A percentile compares a stretch with the other conserved stretches of the same genome.
Evolutionary conservation across 2,113 vertebrate species (phyloP).

Genomic region (Callaeas wilsoni): DNA sequence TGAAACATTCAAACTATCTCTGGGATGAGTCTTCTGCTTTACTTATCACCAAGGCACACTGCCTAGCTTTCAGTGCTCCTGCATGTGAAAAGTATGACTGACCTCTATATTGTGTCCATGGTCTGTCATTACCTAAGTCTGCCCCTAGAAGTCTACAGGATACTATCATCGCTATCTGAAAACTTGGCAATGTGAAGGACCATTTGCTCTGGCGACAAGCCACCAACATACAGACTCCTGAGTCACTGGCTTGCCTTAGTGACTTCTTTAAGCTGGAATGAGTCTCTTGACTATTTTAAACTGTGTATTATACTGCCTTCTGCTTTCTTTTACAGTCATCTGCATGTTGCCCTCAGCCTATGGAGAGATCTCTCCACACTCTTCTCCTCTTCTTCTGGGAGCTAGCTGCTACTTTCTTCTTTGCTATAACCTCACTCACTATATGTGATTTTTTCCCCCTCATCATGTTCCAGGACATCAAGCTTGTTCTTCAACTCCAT

Average conservation of each 20-base stretch:
- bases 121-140: not conserved
- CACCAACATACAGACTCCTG: not conserved
- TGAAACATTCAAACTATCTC: not conserved
- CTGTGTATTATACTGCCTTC: not conserved
- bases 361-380: not conserved
- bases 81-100: not conserved
- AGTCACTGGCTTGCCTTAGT: not conserved
- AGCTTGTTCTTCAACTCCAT: conserved; percentile 52
- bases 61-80: not conserved
- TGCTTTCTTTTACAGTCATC: not conserved
- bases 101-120: not conserved
- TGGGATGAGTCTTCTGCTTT: not conserved
- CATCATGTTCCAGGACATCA: not conserved
- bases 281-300: not conserved
- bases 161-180: not conserved
- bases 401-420: conserved; percentile 26
- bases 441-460: not conserved
- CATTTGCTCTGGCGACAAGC: not conserved
- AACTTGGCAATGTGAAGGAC: not conserved
- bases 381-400: conserved; percentile 5
- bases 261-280: not conserved
- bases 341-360: not conserved
- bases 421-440: not conserved
- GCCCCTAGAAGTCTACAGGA: not conserved
- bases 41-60: not conserved